These are phyloP conservation scores for Linnaemya tessellans DNA, from an alignment of 2,888 invertebrate genomes.

Conservation along the genomic window DNA sequence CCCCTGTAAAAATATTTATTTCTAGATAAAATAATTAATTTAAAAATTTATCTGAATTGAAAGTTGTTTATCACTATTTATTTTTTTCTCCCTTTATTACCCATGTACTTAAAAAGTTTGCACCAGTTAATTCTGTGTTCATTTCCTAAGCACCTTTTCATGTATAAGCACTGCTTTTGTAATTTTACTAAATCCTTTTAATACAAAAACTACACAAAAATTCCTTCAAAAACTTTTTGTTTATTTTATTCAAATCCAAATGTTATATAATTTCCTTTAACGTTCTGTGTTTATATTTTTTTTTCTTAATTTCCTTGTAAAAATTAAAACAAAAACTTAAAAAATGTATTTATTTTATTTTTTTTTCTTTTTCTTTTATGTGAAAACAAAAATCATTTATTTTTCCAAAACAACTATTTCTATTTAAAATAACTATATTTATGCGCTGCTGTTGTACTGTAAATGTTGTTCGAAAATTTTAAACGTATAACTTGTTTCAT, in stretches of 20 bases:
- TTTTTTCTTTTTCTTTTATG: conserved; percentile 69
- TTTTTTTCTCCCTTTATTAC: conserved; percentile 1
- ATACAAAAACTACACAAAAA: conserved; percentile 33
- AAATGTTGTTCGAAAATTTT: conserved; percentile 64
- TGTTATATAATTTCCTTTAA: conserved; percentile 19
- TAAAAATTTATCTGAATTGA: too few species aligned
- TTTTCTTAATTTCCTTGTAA: conserved; percentile 33
- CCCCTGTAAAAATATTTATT: too few species aligned
- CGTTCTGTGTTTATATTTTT: conserved; percentile 24
- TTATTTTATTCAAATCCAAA: conserved; percentile 29
- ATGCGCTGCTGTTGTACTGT: conserved; percentile 70
- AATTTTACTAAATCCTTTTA: conserved; percentile 56
- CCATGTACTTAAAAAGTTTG: conserved; percentile 53
- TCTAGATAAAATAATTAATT: too few species aligned
- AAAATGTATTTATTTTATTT: conserved; percentile 55
- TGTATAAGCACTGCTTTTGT: conserved; percentile 66
- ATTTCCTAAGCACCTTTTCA: conserved; percentile 65
- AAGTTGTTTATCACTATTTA: conserved; percentile 18
- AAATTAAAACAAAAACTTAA: conserved; percentile 44
- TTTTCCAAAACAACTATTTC: conserved; percentile 69
- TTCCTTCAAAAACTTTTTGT: conserved; percentile 2
- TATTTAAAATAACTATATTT: conserved; percentile 60
- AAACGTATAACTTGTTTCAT: conserved; percentile 56
- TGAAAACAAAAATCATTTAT: conserved; percentile 66
- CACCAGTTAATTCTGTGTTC: conserved; percentile 64